Evolutionary conservation across 2,888 invertebrate species (phyloP).

Genomic region (Polydrusus tereticollis): DNA sequence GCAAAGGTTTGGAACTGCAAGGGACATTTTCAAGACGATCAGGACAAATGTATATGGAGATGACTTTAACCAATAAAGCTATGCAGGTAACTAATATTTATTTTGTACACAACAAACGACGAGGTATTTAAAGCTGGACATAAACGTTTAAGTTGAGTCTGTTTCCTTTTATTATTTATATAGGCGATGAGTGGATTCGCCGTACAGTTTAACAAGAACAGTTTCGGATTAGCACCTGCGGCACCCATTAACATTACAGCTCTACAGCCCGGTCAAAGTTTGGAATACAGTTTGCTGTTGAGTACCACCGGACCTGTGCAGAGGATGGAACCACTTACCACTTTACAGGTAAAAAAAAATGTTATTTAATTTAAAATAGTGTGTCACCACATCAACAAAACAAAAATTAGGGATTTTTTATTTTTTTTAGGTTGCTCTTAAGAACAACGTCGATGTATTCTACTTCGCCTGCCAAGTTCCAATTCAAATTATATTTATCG

Average conservation of each 20-base stretch:
- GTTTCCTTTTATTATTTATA: constrained; percentile 16
- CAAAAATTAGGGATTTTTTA: no score
- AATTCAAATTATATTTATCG: constrained; percentile 91
- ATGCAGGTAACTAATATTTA: constrained; percentile 77
- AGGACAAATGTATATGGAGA: constrained; percentile 90
- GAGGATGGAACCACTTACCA: constrained; percentile 97
- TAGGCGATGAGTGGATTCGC: constrained; percentile 93
- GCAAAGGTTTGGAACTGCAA: constrained; percentile 94
- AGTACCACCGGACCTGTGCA: constrained; percentile 92
- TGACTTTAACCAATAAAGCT: constrained; percentile 97
- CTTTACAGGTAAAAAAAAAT: constrained; percentile 77
- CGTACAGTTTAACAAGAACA: constrained; percentile 98
- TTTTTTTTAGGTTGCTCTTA: constrained; percentile 82
- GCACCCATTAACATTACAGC: constrained; percentile 86
- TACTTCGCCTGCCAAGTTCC: constrained; percentile 97
- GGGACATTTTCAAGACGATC: constrained; percentile 91
- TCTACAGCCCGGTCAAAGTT: constrained; percentile 82
- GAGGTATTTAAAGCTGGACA: no score
- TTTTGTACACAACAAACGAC: neutral
- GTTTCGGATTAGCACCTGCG: constrained; percentile 94
- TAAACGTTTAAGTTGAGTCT: neutral
- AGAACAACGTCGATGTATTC: constrained; percentile 98
- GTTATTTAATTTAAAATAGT: no score
- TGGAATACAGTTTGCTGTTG: constrained; percentile 83
- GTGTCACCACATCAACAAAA: no score